Evolutionary conservation across 2,797 vertebrate species (phyloP).

Genomic region (Labroides dimidiatus): DNA sequence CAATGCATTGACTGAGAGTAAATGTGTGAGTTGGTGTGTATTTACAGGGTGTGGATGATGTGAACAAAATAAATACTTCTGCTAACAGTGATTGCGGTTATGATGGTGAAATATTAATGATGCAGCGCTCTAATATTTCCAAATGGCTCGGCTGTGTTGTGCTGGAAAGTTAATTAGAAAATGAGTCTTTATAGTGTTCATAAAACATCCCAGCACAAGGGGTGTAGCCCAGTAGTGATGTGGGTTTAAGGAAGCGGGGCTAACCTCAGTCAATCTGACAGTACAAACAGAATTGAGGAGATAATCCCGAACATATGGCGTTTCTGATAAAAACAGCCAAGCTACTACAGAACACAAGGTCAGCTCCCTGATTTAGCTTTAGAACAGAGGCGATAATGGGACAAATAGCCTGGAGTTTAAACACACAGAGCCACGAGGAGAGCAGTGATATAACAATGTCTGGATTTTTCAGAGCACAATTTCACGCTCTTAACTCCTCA

Average conservation of each 20-base stretch:
- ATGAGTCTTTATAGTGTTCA: slow-evolving; percentile 17
- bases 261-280: slow-evolving; percentile 1
- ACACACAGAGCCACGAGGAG: slow-evolving; percentile 43
- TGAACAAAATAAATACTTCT: slow-evolving; percentile 55
- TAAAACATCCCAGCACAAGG: background rate
- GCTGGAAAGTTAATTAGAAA: slow-evolving; percentile 2
- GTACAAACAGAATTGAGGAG: background rate
- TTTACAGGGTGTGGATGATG: slow-evolving; percentile 15
- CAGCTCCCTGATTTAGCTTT: slow-evolving; percentile 49
- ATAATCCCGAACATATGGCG: slow-evolving; percentile 46
- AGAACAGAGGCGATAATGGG: slow-evolving; percentile 58
- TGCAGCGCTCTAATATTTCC: background rate
- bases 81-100: slow-evolving; percentile 11
- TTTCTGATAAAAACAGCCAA: slow-evolving; percentile 42
- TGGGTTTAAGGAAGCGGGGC: slow-evolving; percentile 4
- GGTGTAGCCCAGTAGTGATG: background rate
- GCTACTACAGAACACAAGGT: slow-evolving; percentile 39
- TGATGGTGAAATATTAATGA: slow-evolving; percentile 5
- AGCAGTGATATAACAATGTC: slow-evolving; percentile 59
- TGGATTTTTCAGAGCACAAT: slow-evolving; percentile 72
- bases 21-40: slow-evolving; percentile 11
- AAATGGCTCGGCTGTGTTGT: background rate
- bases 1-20: slow-evolving; percentile 13
- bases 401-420: slow-evolving; percentile 52
- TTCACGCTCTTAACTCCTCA: slow-evolving; percentile 72